Conservation (phyloP, 2,113 vertebrate species). For the Prunella fulvescens region DNA sequence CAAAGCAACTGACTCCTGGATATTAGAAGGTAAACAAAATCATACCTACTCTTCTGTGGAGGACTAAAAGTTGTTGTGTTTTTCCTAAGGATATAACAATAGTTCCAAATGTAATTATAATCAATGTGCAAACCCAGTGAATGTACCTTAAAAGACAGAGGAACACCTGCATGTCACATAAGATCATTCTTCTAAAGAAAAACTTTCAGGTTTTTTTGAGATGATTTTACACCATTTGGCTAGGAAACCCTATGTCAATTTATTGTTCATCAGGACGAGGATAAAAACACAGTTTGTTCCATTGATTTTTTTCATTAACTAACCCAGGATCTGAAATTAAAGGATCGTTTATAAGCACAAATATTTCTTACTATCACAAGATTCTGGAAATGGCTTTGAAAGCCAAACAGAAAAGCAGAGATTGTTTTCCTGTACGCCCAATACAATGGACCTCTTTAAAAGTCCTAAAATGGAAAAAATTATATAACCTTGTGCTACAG, state of each 20-base stretch:
- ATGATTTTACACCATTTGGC: background rate
- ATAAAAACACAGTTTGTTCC: background rate
- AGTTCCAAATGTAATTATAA: background rate
- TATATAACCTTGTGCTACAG: background rate
- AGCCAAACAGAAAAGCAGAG: background rate
- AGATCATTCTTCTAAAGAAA: background rate
- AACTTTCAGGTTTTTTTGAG: background rate
- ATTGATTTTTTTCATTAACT: background rate
- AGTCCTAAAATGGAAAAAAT: background rate
- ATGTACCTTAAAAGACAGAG: background rate
- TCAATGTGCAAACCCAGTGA: background rate
- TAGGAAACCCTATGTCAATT: background rate
- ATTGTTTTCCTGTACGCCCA: background rate
- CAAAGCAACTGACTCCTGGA: background rate
- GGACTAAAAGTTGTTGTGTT: background rate
- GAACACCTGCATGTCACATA: background rate
- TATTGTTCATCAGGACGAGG: background rate
- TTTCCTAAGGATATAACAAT: background rate
- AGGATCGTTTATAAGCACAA: background rate
- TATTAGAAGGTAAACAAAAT: background rate
- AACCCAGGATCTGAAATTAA: background rate
- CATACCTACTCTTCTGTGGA: rapidly evolving
- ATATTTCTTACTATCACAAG: background rate
- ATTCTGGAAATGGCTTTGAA: background rate
- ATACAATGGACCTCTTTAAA: background rate